Base-by-base conservation (phyloP, 2,888 invertebrate genomes). In the Calameuta filiformis region DNA sequence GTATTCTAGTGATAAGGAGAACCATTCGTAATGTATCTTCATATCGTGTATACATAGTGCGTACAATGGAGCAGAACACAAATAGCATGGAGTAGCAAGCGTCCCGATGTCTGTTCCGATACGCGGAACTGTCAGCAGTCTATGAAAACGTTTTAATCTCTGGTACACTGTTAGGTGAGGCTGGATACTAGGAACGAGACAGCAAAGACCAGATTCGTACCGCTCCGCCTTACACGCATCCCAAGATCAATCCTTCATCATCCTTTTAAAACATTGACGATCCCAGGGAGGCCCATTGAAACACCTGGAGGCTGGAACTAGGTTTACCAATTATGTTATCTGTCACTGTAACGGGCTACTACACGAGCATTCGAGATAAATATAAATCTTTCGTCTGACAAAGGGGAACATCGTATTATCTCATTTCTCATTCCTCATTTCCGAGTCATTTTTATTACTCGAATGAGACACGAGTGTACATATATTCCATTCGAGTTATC, bases 301-400 rank as follows among this genome's bases (percentile, higher is more conserved):
- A 74, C 35, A 35, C 74, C 74, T 35, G 34, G n/a, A 34, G 37
- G 35, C 34, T 74, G 74, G 35, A 34, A 71, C 33, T 34, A 23
- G 34, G 33, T 33, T 34, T 31, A 74, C 74, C 74, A 74, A 74
- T 74, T 74, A 74, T 74, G 74, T 74, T 37, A 74, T 74, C 74
- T 74, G 74, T 74, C 74, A 74, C 74, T 74, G 74, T 74, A 74
- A 35, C 35, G 74, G 56, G 74, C 74, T 35, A 35, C 35, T n/a
- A 35, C 74, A 74, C 33, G 74, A 74, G 31, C 35, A 56, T 74
- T 4, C 74, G 74, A 74, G 74, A 74, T 74, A 35, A 35, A 74
- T 74, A 34, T 35, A 74, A 74, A 74, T 74, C 35, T 30, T 71
- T 33, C 34, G 71, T 23, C 71, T 71, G 71, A 71, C 71, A 34